Evolutionary conservation across 2,888 invertebrate genomes (phyloP), one percentile per base, ranked within the genome.

Genomic region (Rhogogaster chlorosoma): DNA sequence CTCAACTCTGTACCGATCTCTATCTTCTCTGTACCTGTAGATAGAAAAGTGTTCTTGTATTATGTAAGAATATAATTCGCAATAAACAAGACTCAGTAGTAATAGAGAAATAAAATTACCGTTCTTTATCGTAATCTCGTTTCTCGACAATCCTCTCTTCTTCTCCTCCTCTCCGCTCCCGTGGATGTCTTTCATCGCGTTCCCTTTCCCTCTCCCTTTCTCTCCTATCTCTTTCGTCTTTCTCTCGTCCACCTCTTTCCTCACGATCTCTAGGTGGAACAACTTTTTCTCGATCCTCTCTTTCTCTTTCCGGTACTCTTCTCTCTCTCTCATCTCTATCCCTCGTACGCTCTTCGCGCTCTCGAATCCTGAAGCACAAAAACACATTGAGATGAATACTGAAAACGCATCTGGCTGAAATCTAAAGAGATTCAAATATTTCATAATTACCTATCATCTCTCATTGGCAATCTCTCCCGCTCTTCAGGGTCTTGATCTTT

Each of bases 211-310:
- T 91, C 5, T 88, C 88, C 67, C 83, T 84, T 73, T 92, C 92
- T 38, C 90, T 88, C 84, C 92, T 89, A 9, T 93, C 93, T 26
- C 92, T 90, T 53, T 92, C 92, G 71, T 92, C 91, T 83, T 92
- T 92, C 78, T 93, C 93, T 83, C 92, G 89, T 45, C 87, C 83
- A 32, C 83, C 83, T 85, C 92, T 91, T 2, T 93, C 92, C 29
- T 93, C 92, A 12, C 92, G 91, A 75, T 92, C 92, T 86, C 94
- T 93, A n/a, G 86, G 87, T 42, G 90, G 90, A 70, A 92, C 92
- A 10, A 91, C 88, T 26, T 93, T 92, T 6, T 94, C 89, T 12
- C 92, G 71, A 92, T 94, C 91, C 91, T 94, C 87, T 94, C 94
- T 86, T 36, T 91, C 91, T 42, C 89, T 89, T 42, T 89, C 91